Percentiles rank a stretch among this genome's conserved stretches.
phyloP scores from a whole-genome alignment of 2,797 vertebrate genomes.

The Dendrocincla fuliginosa region DNA sequence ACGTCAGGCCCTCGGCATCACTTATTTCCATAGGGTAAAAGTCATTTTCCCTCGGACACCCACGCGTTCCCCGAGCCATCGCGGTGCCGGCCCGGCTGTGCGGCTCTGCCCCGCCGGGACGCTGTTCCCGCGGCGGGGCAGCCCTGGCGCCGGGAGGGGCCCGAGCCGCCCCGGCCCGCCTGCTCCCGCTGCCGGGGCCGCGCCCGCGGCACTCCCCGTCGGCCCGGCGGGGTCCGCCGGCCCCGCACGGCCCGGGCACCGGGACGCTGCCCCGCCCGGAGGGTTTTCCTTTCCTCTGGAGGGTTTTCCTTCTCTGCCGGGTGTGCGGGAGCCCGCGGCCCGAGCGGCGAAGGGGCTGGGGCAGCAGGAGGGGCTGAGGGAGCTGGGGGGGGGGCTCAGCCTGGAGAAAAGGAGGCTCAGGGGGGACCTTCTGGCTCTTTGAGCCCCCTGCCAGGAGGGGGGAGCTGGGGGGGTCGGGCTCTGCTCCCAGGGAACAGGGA shows the following conservation, averaged over 20 bases:
- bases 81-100: background rate
- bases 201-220: background rate
- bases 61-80: background rate
- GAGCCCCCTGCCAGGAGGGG: background rate
- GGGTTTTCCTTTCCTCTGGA: too few species aligned
- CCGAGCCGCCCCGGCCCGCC: background rate
- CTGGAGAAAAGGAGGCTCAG: background rate
- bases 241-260: too few species aligned
- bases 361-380: background rate
- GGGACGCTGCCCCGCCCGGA: too few species aligned
- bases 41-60: background rate
- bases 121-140: background rate
- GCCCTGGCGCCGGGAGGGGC: background rate
- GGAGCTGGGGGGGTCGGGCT: rapidly evolving
- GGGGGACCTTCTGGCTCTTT: rapidly evolving
- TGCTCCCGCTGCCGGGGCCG: background rate
- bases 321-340: too few species aligned
- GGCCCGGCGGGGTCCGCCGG: background rate
- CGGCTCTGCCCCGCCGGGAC: rapidly evolving
- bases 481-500: background rate
- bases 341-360: background rate
- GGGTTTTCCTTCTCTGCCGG: too few species aligned
- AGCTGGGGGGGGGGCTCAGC: background rate
- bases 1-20: rapidly evolving
- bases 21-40: rapidly evolving